Evolutionary conservation across 2,797 vertebrate genomes (phyloP).

Genomic region (Thaleichthys pacificus): DNA sequence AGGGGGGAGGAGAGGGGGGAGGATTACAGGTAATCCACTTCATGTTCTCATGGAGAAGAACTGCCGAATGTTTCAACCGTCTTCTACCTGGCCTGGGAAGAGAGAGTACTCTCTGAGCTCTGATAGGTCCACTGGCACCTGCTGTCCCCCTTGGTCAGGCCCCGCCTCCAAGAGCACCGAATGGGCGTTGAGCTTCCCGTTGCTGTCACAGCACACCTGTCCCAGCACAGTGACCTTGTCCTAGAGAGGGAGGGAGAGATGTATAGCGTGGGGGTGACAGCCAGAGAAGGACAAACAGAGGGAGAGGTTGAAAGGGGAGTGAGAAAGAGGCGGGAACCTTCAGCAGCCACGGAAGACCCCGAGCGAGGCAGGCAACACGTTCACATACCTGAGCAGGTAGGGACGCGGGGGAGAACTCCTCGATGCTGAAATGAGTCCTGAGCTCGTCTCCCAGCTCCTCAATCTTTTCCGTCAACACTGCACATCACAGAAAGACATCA

Average conservation of each 20-base stretch:
- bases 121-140: constrained; percentile 83
- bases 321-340: background rate
- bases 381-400: constrained; percentile 83
- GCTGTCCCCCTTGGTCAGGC: constrained; percentile 79
- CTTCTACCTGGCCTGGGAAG: constrained; percentile 92
- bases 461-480: constrained; percentile 83
- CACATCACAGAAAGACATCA: background rate
- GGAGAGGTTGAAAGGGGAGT: background rate
- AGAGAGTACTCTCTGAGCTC: constrained; percentile 89
- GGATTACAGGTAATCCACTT: background rate
- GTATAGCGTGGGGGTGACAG: background rate
- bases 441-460: constrained; percentile 85
- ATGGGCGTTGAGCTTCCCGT: constrained; percentile 83
- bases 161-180: constrained; percentile 88
- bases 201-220: constrained; percentile 89
- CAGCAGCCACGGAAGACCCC: background rate
- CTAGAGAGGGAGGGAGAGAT: constrained; percentile 55
- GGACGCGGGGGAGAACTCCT: constrained; percentile 78
- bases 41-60: background rate
- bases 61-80: background rate
- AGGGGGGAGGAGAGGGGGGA: background rate
- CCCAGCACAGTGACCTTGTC: constrained; percentile 82
- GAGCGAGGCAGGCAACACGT: constrained; percentile 13
- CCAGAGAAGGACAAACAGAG: background rate
- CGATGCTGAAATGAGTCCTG: constrained; percentile 80